Conservation (phyloP, 2,113 vertebrate genomes). For the Empidonax alnorum region DNA sequence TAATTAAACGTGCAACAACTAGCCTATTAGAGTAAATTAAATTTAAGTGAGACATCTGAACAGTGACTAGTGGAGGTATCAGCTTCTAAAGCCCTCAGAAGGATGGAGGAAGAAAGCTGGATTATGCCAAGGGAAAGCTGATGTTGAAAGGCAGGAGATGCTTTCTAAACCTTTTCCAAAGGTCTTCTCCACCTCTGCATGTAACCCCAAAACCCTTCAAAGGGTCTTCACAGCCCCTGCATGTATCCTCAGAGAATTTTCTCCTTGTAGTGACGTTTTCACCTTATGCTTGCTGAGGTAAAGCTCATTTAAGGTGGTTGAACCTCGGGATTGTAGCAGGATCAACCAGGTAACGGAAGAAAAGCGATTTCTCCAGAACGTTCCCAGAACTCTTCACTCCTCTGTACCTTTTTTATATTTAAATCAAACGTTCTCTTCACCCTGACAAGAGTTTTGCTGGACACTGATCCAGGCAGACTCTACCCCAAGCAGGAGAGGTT, state of each 20-base stretch:
- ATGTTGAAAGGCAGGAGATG: background rate
- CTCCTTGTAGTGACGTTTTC: background rate
- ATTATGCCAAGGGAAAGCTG: background rate
- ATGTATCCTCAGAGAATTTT: background rate
- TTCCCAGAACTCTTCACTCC: background rate
- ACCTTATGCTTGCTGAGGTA: background rate
- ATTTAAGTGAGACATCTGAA: background rate
- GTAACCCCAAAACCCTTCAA: background rate
- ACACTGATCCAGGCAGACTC: background rate
- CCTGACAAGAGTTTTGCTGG: background rate
- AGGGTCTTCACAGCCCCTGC: background rate
- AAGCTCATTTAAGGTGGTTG: background rate
- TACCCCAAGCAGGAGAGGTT: background rate
- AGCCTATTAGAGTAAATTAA: constrained; percentile 44
- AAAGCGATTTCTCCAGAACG: background rate
- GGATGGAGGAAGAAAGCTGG: background rate
- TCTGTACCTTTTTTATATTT: background rate
- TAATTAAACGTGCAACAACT: constrained; percentile 54
- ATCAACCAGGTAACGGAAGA: background rate
- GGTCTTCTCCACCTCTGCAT: background rate
- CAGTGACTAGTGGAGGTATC: background rate
- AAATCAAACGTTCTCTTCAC: background rate
- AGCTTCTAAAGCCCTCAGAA: constrained; percentile 12
- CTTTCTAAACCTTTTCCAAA: background rate
- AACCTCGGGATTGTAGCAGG: background rate